Conservation (phyloP, 2,797 vertebrate genomes). For the Pterois miles region DNA sequence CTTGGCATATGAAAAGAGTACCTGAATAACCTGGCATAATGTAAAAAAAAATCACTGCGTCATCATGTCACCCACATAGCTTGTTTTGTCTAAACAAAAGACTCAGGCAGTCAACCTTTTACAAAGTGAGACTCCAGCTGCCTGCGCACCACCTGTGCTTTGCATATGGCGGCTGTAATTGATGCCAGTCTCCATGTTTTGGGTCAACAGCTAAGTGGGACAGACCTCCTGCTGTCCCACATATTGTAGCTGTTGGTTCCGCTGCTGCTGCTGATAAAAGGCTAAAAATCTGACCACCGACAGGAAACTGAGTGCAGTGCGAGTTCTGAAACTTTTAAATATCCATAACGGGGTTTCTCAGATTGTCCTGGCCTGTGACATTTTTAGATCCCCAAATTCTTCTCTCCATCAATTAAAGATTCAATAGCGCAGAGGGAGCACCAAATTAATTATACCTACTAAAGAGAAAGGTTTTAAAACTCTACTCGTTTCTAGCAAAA, state of each 20-base stretch:
- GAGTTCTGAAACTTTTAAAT: background rate
- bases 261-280: slow-evolving; percentile 28
- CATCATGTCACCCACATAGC: background rate
- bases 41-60: background rate
- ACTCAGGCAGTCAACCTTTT: background rate
- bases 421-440: background rate
- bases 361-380: background rate
- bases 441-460: background rate
- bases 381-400: background rate
- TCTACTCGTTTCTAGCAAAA: background rate
- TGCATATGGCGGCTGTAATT: slow-evolving; percentile 56
- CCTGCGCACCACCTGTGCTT: slow-evolving; percentile 45
- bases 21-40: background rate
- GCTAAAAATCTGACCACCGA: slow-evolving; percentile 17
- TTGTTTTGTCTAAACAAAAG: background rate
- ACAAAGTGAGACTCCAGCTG: slow-evolving; percentile 26
- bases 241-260: slow-evolving; percentile 37
- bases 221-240: slow-evolving; percentile 59
- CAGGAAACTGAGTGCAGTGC: background rate
- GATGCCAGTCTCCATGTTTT: slow-evolving; percentile 54
- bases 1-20: background rate
- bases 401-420: background rate
- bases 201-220: slow-evolving; percentile 75
- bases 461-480: background rate
- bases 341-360: background rate